These are phyloP conservation scores for Octodonta nipae DNA, from an alignment of 2,888 invertebrate species.

Conservation along the genomic window DNA sequence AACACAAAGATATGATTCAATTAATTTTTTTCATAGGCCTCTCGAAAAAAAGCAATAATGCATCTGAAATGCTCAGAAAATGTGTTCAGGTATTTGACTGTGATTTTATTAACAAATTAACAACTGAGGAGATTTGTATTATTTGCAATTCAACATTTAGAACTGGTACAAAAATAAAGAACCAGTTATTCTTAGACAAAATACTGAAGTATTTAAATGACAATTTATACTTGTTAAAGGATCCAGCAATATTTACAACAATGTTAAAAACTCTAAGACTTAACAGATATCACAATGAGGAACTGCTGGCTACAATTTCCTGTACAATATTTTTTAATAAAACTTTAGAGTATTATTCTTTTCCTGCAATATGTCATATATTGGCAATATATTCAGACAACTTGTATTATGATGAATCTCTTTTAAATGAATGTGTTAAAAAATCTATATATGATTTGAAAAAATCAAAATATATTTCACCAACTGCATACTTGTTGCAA, in stretches of 20 bases:
- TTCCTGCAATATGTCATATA: conserved; percentile 32
- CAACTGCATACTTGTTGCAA: conserved; percentile 15
- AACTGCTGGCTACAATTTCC: conserved; percentile 30
- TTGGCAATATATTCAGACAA: conserved; percentile 34
- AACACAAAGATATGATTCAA: conserved; percentile 28
- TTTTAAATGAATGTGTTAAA: conserved; percentile 24
- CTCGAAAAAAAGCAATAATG: conserved; percentile 25
- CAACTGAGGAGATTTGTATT: conserved; percentile 30
- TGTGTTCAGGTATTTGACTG: conserved; percentile 23
- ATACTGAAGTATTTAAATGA: conserved; percentile 26
- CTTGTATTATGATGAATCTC: conserved; percentile 27
- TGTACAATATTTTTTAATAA: conserved; percentile 30
- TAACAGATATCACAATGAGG: conserved; percentile 29
- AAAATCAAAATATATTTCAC: conserved; percentile 14
- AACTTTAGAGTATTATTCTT: conserved; percentile 27
- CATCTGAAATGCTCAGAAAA: conserved; percentile 21
- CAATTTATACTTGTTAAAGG: conserved; percentile 29
- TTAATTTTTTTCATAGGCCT: conserved; percentile 32
- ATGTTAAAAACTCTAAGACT: conserved; percentile 34
- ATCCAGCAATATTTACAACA: conserved; percentile 31
- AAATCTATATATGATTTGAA: conserved; percentile 24
- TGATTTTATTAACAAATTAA: conserved; percentile 20
- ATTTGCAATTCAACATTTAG: conserved; percentile 33
- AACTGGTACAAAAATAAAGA: conserved; percentile 30
- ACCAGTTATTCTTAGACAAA: conserved; percentile 24